Evolutionary conservation across 2,797 vertebrate genomes (phyloP).

Genomic region (Hippocampus kuda): DNA sequence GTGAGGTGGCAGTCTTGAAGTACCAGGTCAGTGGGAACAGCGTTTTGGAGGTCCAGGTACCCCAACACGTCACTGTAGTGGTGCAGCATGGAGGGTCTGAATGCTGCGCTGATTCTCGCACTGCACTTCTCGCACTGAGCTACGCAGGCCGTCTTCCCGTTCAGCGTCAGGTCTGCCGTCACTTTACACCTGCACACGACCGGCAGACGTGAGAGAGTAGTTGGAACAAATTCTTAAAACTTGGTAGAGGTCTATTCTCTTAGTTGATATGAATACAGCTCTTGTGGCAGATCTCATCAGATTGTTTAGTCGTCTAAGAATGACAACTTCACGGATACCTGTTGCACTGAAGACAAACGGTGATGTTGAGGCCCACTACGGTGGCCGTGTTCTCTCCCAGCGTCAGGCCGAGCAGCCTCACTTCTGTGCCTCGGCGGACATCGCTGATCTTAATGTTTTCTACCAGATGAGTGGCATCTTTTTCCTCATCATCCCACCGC

Average conservation of each 20-base stretch:
- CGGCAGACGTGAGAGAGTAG: conserved; percentile 34
- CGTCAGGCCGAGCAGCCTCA: conserved; percentile 67
- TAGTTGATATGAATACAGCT: background rate
- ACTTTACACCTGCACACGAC: conserved; percentile 71
- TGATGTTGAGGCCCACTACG: conserved; percentile 55
- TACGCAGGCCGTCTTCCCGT: conserved; percentile 48
- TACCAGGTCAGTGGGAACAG: conserved; percentile 64
- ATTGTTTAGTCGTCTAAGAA: background rate
- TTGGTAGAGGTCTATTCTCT: background rate
- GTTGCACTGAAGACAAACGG: conserved; percentile 70
- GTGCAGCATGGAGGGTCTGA: conserved; percentile 70
- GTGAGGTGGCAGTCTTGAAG: conserved; percentile 65
- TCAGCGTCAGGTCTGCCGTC: conserved; percentile 66
- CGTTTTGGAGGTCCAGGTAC: conserved; percentile 69
- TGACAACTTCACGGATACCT: conserved; percentile 45
- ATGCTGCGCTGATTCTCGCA: conserved; percentile 58
- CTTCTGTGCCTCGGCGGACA: conserved; percentile 68
- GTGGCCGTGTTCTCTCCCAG: conserved; percentile 73
- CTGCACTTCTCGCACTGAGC: conserved; percentile 75
- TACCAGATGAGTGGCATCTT: conserved; percentile 40
- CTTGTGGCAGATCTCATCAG: background rate
- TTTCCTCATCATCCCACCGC: conserved; percentile 22
- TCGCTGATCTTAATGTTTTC: conserved; percentile 66
- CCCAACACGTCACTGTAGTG: conserved; percentile 71
- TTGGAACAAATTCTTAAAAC: too few relatives aligned